Conservation (phyloP, 2,797 vertebrate species). For the Eupleurogrammus muticus region DNA sequence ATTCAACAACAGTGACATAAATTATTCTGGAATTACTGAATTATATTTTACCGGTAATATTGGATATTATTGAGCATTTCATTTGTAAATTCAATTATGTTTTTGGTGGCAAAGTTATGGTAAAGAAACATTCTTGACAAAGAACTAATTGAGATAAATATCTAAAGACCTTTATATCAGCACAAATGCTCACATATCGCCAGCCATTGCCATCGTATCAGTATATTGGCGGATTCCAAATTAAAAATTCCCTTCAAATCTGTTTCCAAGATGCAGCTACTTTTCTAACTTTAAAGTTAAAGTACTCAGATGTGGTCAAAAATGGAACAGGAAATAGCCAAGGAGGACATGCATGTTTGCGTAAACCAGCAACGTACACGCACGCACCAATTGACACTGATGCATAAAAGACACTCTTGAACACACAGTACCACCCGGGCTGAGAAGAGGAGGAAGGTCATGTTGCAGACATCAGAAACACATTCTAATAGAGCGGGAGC, state of each 20-base stretch:
- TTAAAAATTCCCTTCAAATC: neutral
- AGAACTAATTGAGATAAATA: too few species aligned
- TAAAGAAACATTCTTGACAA: too few species aligned
- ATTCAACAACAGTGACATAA: too few species aligned
- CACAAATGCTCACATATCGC: neutral
- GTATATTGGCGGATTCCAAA: neutral
- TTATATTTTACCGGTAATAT: too few species aligned
- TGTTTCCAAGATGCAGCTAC: constrained; percentile 8
- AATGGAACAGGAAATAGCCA: constrained; percentile 29
- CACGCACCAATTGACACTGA: neutral
- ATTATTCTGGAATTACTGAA: too few species aligned
- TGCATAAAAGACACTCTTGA: neutral
- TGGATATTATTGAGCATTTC: too few species aligned
- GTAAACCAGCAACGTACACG: neutral
- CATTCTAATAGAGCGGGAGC: constrained; percentile 46
- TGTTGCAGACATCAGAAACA: constrained; percentile 64
- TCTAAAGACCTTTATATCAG: neutral
- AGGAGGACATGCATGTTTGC: neutral
- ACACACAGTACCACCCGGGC: constrained; percentile 8
- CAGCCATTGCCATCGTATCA: neutral
- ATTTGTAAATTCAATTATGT: too few species aligned
- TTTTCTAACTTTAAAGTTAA: constrained; percentile 1
- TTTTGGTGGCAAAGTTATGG: too few species aligned
- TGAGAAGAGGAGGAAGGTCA: constrained; percentile 30
- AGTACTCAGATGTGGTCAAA: constrained; percentile 27